Percentiles rank a stretch among this genome's conserved stretches.
phyloP scores from a whole-genome alignment of 2,797 vertebrate genomes.

The Ciconia nigra region DNA sequence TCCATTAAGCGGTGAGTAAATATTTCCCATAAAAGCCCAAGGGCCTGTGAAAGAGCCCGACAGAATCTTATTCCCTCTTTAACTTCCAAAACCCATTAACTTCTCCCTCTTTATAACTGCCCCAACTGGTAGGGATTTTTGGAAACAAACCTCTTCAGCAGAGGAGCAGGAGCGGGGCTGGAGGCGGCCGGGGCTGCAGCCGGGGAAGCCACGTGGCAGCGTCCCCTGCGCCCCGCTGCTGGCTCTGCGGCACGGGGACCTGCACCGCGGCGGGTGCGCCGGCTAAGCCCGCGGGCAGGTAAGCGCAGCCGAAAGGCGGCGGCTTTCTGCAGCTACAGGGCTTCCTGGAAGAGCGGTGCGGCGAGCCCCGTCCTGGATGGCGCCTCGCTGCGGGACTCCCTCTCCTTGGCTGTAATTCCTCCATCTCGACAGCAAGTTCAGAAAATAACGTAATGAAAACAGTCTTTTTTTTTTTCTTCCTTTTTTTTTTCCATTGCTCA shows the following conservation, averaged over 20 bases:
- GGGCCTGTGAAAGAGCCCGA: neutral
- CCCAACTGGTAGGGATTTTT: neutral
- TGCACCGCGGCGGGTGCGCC: fast-evolving
- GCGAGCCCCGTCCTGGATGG: neutral
- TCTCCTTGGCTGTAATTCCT: constrained; percentile 3
- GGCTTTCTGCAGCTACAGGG: neutral
- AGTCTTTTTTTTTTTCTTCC: neutral
- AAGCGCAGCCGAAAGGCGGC: fast-evolving
- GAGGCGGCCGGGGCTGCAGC: neutral
- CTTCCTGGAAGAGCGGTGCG: neutral
- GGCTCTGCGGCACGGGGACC: neutral
- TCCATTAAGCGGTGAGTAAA: neutral
- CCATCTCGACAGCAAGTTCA: constrained; percentile 8
- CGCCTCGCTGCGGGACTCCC: neutral
- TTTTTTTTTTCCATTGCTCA: neutral
- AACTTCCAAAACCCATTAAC: neutral
- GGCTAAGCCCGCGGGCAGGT: fast-evolving
- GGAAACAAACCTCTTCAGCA: neutral
- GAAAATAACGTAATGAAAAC: constrained; percentile 32
- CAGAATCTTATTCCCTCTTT: neutral
- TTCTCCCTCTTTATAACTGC: neutral
- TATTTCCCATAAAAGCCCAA: neutral
- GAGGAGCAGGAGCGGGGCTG: neutral
- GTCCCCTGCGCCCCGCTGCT: neutral
- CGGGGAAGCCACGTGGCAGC: neutral